phyloP scores from a whole-genome alignment of 2,888 invertebrate species.

The Dromius quadrimaculatus region DNA sequence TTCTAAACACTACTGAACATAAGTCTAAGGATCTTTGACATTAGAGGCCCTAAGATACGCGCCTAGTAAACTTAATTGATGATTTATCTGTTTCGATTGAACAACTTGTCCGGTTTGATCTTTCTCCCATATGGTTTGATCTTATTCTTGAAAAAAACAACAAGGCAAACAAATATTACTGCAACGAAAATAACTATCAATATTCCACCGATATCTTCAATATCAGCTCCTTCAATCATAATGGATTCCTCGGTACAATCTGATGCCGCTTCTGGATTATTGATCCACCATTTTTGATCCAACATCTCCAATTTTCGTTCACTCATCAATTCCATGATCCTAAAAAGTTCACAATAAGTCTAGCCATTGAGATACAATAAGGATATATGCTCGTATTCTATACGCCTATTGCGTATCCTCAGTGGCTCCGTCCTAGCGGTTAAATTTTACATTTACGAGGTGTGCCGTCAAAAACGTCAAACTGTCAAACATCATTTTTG shows the following conservation, averaged over 20 bases:
- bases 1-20: too few species aligned
- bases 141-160: neutral
- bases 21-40: too few species aligned
- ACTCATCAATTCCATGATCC: slow-evolving; percentile 88
- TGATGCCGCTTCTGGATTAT: slow-evolving; percentile 78
- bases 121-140: too few species aligned
- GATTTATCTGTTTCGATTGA: too few species aligned
- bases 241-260: slow-evolving; percentile 69
- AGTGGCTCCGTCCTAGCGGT: too few species aligned
- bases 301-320: slow-evolving; percentile 87
- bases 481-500: too few species aligned
- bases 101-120: too few species aligned
- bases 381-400: too few species aligned
- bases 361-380: neutral
- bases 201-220: slow-evolving; percentile 18
- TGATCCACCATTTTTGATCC: slow-evolving; percentile 94
- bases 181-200: slow-evolving; percentile 15
- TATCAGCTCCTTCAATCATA: neutral
- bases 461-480: neutral
- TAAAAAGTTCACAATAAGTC: slow-evolving; percentile 62
- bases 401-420: too few species aligned
- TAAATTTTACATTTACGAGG: neutral
- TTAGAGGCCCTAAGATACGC: too few species aligned
- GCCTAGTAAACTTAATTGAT: too few species aligned
- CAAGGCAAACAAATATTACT: slow-evolving; percentile 5